Evolutionary conservation across 2,797 vertebrate genomes (phyloP).

Genomic region (Chloroceryle amazona): DNA sequence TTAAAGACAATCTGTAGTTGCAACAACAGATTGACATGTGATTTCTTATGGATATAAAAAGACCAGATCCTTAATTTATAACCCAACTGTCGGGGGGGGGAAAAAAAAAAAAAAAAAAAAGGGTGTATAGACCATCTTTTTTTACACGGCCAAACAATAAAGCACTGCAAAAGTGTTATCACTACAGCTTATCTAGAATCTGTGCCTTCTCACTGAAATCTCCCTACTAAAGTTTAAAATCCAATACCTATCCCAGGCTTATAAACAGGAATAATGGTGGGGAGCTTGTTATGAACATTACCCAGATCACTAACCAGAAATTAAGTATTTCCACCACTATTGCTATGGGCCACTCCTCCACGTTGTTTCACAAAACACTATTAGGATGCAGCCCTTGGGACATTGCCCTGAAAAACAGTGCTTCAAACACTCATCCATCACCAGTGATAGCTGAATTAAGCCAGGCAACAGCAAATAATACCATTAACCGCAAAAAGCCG

Average conservation of each 20-base stretch:
- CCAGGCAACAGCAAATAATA: not conserved
- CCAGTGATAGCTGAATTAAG: not conserved
- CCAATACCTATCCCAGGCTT: not conserved
- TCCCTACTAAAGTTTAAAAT: not conserved
- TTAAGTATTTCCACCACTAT: accelerated
- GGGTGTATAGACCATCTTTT: not conserved
- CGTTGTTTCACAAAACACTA: not conserved
- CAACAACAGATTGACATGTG: not conserved
- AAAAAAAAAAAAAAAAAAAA: not conserved
- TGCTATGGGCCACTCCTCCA: not conserved
- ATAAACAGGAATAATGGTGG: not conserved
- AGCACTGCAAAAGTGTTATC: not conserved
- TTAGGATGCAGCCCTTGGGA: not conserved
- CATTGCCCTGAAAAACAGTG: not conserved
- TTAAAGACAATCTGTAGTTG: not conserved
- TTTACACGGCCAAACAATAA: not conserved
- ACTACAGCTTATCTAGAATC: not conserved
- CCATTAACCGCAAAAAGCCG: not conserved
- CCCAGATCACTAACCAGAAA: not conserved
- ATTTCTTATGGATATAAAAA: not conserved
- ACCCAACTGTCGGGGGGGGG: not conserved
- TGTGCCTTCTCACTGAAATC: not conserved
- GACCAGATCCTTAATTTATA: not conserved
- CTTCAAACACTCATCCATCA: not conserved
- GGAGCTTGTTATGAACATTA: not conserved